A percentile compares a stretch with the other conserved stretches of the same genome.
These are phyloP conservation scores for Australoheros scitulus DNA, from an alignment of 2,113 vertebrate species.

Conservation along the genomic window DNA sequence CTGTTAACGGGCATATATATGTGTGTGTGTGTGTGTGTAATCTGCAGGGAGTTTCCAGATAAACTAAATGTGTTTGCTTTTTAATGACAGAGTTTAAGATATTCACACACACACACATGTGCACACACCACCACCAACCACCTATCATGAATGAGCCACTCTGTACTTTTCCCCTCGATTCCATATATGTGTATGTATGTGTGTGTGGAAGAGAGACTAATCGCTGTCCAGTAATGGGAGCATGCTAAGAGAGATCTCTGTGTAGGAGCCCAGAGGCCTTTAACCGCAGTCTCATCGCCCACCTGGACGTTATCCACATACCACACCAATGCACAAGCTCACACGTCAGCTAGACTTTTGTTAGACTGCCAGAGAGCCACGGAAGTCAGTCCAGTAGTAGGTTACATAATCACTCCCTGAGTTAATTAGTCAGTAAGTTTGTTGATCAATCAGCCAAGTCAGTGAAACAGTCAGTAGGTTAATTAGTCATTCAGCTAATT, in stretches of 20 bases:
- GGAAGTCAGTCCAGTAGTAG: conserved; percentile 17
- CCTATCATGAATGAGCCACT: conserved; percentile 66
- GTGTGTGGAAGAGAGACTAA: conserved; percentile 42
- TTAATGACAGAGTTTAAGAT: conserved; percentile 78
- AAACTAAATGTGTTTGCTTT: conserved; percentile 73
- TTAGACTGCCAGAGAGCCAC: conserved; percentile 11
- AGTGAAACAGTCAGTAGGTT: conserved; percentile 29
- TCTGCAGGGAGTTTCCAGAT: conserved; percentile 74
- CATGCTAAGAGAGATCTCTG: conserved; percentile 60
- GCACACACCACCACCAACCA: conserved; percentile 40
- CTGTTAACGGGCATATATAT: conserved; percentile 45
- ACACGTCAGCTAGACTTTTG: neutral
- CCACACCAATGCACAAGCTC: conserved; percentile 24
- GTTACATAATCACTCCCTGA: conserved; percentile 40
- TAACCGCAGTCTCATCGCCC: conserved; percentile 58
- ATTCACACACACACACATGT: conserved; percentile 67
- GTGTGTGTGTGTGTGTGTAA: conserved; percentile 38
- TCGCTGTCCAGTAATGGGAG: conserved; percentile 62
- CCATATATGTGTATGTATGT: conserved; percentile 3
- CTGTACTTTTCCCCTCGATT: conserved; percentile 39
- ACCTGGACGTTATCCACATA: conserved; percentile 63
- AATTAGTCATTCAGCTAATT: conserved; percentile 42
- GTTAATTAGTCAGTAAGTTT: conserved; percentile 28
- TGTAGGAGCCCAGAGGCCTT: conserved; percentile 58
- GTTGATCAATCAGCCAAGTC: conserved; percentile 49